phyloP scores from a whole-genome alignment of 2,113 vertebrate genomes.

The Charina bottae region DNA sequence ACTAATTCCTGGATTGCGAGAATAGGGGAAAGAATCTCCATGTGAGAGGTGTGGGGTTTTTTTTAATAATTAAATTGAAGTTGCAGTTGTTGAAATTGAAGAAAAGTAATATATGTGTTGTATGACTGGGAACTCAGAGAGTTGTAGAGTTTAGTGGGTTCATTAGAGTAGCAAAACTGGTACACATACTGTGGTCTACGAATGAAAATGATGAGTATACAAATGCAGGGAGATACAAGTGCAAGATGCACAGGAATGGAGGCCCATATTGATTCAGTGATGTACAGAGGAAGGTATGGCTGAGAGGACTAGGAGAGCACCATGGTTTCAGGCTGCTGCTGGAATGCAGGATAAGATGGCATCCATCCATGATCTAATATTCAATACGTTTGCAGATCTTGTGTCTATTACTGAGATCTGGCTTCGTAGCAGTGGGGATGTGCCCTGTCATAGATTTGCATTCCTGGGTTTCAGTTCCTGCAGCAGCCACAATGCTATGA shows the following conservation, averaged over 20 bases:
- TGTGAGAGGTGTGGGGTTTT: neutral
- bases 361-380: neutral
- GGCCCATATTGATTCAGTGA: neutral
- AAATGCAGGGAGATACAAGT: neutral
- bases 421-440: neutral
- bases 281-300: neutral
- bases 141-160: neutral
- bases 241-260: neutral
- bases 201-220: neutral
- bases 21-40: neutral
- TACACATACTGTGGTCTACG: neutral
- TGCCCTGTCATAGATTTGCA: neutral
- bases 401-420: neutral
- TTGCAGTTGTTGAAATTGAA: neutral
- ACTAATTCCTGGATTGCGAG: neutral
- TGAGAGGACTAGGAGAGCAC: neutral
- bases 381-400: neutral
- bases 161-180: neutral
- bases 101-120: neutral
- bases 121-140: neutral
- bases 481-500: neutral
- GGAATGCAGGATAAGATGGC: neutral
- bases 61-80: neutral
- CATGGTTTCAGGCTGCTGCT: neutral
- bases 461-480: neutral